These are phyloP conservation scores for Entosphenus tridentatus DNA, from an alignment of 2,113 vertebrate genomes.

Conservation along the genomic window DNA sequence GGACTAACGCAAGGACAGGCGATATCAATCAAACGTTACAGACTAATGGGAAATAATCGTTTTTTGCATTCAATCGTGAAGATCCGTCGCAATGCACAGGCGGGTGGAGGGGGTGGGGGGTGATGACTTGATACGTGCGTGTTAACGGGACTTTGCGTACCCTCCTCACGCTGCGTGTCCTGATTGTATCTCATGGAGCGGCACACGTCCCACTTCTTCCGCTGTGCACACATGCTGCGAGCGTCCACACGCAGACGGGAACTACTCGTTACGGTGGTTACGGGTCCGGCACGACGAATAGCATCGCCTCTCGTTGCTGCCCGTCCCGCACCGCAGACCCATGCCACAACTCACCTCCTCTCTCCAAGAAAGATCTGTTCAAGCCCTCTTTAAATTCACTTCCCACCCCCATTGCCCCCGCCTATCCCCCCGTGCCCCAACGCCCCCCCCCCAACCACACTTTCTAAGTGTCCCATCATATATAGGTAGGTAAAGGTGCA, in stretches of 20 bases:
- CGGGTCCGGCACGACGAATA: background rate
- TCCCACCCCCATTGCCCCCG: too few relatives aligned
- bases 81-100: too few relatives aligned
- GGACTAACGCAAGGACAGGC: too few relatives aligned
- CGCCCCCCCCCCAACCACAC: too few relatives aligned
- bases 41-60: too few relatives aligned
- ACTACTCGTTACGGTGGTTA: background rate
- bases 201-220: slow-evolving; percentile 74
- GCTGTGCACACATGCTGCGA: slow-evolving; percentile 56
- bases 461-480: too few relatives aligned
- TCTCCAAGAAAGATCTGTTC: background rate
- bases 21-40: too few relatives aligned
- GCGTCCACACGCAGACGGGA: slow-evolving; percentile 12
- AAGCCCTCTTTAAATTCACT: background rate
- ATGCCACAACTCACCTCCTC: background rate
- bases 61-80: too few relatives aligned
- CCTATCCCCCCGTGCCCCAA: too few relatives aligned
- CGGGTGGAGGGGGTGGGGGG: too few relatives aligned
- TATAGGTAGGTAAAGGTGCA: too few relatives aligned
- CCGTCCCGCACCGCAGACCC: slow-evolving; percentile 6
- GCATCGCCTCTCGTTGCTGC: slow-evolving; percentile 7
- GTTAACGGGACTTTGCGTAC: slow-evolving; percentile 19
- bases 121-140: too few relatives aligned
- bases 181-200: slow-evolving; percentile 82
- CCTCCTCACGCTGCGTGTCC: slow-evolving; percentile 84